Conservation (phyloP, 2,797 vertebrate species). For the Micromesistius poutassou region DNA sequence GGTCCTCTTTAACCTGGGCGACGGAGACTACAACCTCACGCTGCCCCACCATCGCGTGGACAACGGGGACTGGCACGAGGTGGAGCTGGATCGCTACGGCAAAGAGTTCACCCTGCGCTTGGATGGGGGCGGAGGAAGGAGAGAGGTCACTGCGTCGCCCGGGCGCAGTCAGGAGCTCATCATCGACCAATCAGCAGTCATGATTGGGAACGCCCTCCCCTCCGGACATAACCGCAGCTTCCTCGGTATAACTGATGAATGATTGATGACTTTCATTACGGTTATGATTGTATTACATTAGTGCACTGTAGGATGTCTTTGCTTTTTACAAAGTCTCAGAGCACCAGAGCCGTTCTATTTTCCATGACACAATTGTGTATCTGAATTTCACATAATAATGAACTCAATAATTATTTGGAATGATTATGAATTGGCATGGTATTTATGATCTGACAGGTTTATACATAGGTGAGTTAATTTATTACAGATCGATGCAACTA, state of each 20-base stretch:
- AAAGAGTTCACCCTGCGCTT: slow-evolving; percentile 82
- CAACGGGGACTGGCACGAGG: slow-evolving; percentile 84
- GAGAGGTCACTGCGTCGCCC: slow-evolving; percentile 73
- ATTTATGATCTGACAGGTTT: neutral
- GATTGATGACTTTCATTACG: neutral
- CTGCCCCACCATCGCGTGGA: slow-evolving; percentile 75
- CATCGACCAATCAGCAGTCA: slow-evolving; percentile 75
- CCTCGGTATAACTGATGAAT: slow-evolving; percentile 68
- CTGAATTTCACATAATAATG: neutral
- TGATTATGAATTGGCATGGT: neutral
- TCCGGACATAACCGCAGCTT: slow-evolving; percentile 80
- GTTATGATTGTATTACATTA: neutral
- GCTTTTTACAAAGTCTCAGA: neutral
- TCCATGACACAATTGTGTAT: too few species aligned
- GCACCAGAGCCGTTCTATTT: too few species aligned
- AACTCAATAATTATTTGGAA: neutral
- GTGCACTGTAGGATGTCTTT: neutral
- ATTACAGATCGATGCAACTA: neutral
- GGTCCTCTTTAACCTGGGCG: slow-evolving; percentile 86
- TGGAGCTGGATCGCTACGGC: slow-evolving; percentile 80
- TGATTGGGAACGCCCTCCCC: slow-evolving; percentile 83
- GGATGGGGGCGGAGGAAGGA: slow-evolving; percentile 79
- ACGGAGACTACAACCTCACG: slow-evolving; percentile 78
- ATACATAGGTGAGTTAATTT: neutral
- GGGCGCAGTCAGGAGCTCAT: slow-evolving; percentile 83